These are phyloP conservation scores for Sminthurides aquaticus DNA, from an alignment of 2,888 invertebrate genomes.

Conservation along the genomic window DNA sequence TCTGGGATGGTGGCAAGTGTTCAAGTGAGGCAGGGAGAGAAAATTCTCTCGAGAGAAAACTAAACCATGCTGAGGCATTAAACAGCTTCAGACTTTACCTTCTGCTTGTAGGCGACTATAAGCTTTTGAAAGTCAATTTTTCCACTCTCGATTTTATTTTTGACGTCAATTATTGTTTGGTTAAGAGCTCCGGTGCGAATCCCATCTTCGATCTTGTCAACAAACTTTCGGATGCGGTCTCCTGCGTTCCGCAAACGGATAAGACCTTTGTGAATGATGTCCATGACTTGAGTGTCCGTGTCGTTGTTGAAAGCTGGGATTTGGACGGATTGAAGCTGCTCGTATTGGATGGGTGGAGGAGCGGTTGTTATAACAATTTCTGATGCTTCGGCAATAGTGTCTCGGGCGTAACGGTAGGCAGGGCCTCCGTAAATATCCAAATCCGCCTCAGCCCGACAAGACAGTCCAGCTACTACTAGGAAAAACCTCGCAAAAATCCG, in stretches of 20 bases:
- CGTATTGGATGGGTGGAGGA: background rate
- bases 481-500: background rate
- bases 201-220: conserved; percentile 17
- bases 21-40: too few relatives aligned
- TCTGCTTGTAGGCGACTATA: conserved; percentile 7
- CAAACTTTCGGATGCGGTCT: conserved; percentile 13
- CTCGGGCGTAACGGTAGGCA: background rate
- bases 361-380: background rate
- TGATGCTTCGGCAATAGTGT: conserved; percentile 6
- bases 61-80: too few relatives aligned
- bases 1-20: too few relatives aligned
- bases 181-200: conserved; percentile 12
- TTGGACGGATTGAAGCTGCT: background rate
- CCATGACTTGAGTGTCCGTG: conserved; percentile 1
- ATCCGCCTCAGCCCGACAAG: background rate
- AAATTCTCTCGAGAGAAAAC: too few relatives aligned
- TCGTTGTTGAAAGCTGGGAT: background rate
- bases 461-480: background rate
- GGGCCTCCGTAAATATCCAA: background rate
- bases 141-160: conserved; percentile 16
- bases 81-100: too few relatives aligned
- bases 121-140: conserved; percentile 15
- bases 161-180: conserved; percentile 15
- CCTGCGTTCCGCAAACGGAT: conserved; percentile 8
- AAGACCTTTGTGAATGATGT: conserved; percentile 13